These are phyloP conservation scores for Microplitis mediator DNA, from an alignment of 1,140 invertebrate genomes.

Conservation along the genomic window DNA sequence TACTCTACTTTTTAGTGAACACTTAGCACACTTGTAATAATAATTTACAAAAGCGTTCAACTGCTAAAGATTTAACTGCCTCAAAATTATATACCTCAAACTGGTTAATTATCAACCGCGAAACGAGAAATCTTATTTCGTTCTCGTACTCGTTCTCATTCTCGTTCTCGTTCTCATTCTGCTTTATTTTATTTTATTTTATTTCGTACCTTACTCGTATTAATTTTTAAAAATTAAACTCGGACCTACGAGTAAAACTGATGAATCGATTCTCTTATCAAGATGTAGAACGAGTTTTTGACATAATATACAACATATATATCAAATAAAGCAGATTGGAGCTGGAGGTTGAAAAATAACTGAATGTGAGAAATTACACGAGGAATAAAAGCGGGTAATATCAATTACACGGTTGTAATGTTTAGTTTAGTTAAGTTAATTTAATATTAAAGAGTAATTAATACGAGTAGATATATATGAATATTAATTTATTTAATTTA, in stretches of 20 bases:
- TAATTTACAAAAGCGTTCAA: slow-evolving; percentile 15
- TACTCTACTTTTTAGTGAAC: not conserved
- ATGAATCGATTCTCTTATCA: not conserved
- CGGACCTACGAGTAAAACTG: not conserved
- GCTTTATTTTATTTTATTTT: too few species aligned
- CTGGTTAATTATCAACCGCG: slow-evolving; percentile 18
- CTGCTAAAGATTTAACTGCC: slow-evolving; percentile 15
- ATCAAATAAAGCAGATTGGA: not conserved
- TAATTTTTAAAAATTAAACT: not conserved
- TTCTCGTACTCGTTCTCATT: not conserved
- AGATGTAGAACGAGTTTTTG: not conserved
- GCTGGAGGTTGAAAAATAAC: not conserved
- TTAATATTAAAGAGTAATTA: not conserved
- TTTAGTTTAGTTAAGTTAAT: not conserved
- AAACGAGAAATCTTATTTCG: slow-evolving; percentile 3
- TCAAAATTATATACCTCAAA: slow-evolving; percentile 13
- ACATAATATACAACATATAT: too few species aligned
- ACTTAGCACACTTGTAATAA: slow-evolving; percentile 13
- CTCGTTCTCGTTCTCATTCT: too few species aligned
- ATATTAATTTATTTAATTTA: not conserved
- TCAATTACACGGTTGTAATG: slow-evolving; percentile 9
- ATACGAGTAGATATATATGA: not conserved
- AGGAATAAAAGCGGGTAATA: slow-evolving; percentile 14
- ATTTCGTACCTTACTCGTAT: not conserved
- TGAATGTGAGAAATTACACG: slow-evolving; percentile 4